These are phyloP conservation scores for Drosophila mimetica DNA, from an alignment of 2,888 invertebrate genomes.

Conservation along the genomic window DNA sequence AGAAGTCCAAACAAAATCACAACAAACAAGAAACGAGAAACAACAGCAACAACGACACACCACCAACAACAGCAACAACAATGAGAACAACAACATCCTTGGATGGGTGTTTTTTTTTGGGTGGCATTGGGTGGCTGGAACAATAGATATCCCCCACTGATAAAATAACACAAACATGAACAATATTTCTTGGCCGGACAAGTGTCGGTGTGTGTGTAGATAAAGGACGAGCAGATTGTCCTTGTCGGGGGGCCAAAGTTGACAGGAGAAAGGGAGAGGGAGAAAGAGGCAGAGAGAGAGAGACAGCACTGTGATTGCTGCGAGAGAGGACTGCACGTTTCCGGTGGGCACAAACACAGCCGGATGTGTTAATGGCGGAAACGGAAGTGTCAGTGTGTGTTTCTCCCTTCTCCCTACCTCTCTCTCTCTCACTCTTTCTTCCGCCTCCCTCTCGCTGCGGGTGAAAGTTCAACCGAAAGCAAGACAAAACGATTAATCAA, in stretches of 20 bases:
- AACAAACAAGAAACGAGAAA: constrained; percentile 52
- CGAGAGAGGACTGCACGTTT: constrained; percentile 44
- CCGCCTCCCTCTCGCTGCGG: not conserved
- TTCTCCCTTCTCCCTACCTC: constrained; percentile 2
- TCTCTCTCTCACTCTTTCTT: not conserved
- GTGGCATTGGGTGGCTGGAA: constrained; percentile 13
- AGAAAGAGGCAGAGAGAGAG: not conserved
- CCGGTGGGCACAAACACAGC: constrained; percentile 60
- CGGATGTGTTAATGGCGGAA: constrained; percentile 77
- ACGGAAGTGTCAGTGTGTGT: constrained; percentile 62
- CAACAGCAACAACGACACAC: constrained; percentile 34
- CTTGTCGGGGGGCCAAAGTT: constrained; percentile 4
- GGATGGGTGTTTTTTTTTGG: not conserved
- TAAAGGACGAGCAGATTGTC: constrained; percentile 42
- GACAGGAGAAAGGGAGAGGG: not conserved
- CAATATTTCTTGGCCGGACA: constrained; percentile 65
- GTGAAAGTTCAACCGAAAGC: constrained; percentile 49
- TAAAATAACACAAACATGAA: constrained; percentile 41
- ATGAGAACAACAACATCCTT: constrained; percentile 18
- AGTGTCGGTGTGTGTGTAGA: constrained; percentile 33
- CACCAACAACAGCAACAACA: constrained; percentile 26
- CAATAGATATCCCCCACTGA: constrained; percentile 34
- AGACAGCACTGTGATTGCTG: not conserved
- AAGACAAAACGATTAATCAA: constrained; percentile 53
- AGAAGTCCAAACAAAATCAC: constrained; percentile 69